Evolutionary conservation across 1,140 invertebrate genomes (phyloP).

Genomic region (Muscidifurax raptorellus): DNA sequence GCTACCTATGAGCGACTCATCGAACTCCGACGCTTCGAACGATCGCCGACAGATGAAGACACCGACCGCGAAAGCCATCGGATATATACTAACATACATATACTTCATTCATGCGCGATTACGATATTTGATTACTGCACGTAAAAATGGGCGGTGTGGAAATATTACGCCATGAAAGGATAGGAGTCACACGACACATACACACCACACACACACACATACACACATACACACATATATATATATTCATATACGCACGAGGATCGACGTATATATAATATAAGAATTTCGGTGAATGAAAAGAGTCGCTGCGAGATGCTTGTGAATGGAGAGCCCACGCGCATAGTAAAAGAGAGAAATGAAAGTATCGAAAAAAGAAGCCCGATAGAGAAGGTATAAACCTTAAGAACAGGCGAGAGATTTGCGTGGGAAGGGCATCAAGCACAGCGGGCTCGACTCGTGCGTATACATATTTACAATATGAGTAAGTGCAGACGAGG

Average conservation of each 20-base stretch:
- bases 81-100: background rate
- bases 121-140: background rate
- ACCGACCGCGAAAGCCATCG: constrained; percentile 31
- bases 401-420: constrained; percentile 39
- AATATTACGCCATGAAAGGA: background rate
- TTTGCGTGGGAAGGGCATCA: constrained; percentile 37
- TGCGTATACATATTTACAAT: constrained; percentile 37
- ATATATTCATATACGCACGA: no score
- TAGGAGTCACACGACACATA: no score
- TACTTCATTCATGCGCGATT: constrained; percentile 7
- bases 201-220: no score
- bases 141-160: background rate
- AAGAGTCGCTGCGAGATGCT: background rate
- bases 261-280: no score
- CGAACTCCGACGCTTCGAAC: constrained; percentile 24
- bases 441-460: constrained; percentile 1
- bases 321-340: background rate
- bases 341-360: background rate
- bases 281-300: background rate
- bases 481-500: constrained; percentile 10
- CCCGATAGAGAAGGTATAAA: background rate
- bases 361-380: background rate
- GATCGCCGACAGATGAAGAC: constrained; percentile 60
- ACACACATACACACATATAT: no score
- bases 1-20: constrained; percentile 52